Base-by-base conservation (phyloP, 2,797 vertebrate genomes). In the Sebastes matsubarae region DNA sequence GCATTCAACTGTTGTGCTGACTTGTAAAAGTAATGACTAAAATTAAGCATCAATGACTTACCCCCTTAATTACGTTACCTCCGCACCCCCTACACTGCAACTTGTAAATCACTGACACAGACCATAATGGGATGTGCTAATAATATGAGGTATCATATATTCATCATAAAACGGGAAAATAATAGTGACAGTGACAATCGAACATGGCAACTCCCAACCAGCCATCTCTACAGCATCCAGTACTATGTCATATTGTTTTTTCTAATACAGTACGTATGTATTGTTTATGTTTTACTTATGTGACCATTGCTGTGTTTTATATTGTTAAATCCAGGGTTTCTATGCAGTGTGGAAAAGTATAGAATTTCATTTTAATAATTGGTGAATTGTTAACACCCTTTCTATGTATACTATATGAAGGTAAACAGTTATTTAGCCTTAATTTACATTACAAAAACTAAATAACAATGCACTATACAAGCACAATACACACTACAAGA, bases 11-110 rank as follows among this genome's bases (percentile, higher is more conserved):
- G 52, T 22, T 78, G 36, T 71, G 38, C 71, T 82, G 75, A 79
- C 52, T 75, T 81, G 58, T 32, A 30, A 70, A 77, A 72, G 22
- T 11, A 75, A 64, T 77, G 27, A 50, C 25, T 46, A 5, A 68
- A 70, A 80, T 79, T 30, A 75, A 76, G 4, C 73, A 25, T 75
- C 25, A 75, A 14, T 79, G 69, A 71, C 22, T 36, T 65, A 59
- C 50, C 12, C 3, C 80, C 42, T 60, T 79, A 72, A 75, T 79
- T 50, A 68, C 65, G 34, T 65, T 61, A 80, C 66, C 32, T 66
- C 24, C 67, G 5, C 29, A 70, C 20, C 30, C 24, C 22, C 13
- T 42, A 1, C 30, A 61, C 68, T 52, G 59, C 18, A 46, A 34
- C 32, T 20, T 80, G 55, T 42, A 60, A 79, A 69, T 70, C 36